Conservation (phyloP, 92 coral and sea anemone genomes). For the Pocillopora grandis region DNA sequence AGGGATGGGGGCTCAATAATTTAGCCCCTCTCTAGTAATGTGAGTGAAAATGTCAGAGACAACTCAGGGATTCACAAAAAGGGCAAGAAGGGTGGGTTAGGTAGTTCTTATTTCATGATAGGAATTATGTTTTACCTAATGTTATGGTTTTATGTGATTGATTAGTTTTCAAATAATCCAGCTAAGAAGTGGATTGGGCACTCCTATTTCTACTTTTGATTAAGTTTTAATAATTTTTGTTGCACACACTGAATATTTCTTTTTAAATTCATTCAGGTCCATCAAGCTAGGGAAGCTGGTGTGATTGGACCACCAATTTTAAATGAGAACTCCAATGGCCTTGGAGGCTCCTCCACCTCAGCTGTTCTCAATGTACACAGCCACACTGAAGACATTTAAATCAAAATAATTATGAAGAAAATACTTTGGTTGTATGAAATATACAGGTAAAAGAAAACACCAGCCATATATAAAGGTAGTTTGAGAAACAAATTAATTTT, state of each 20-base stretch:
- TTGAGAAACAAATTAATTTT: background rate
- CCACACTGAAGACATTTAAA: conserved; percentile 32
- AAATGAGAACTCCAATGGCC: conserved; percentile 23
- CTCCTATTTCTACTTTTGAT: too few relatives aligned
- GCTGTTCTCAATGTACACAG: conserved; percentile 34
- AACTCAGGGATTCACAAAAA: too few relatives aligned
- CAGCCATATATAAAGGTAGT: background rate
- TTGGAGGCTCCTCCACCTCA: conserved; percentile 9
- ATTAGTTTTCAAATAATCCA: too few relatives aligned
- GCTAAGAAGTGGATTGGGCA: too few relatives aligned
- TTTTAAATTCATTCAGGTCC: conserved; percentile 56
- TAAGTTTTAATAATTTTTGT: background rate
- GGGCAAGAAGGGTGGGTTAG: too few relatives aligned
- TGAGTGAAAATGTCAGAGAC: too few relatives aligned
- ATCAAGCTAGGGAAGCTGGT: conserved; percentile 81
- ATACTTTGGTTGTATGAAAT: background rate
- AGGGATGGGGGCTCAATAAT: too few relatives aligned
- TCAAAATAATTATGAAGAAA: conserved; percentile 1
- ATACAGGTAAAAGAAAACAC: background rate
- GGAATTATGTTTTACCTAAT: too few relatives aligned
- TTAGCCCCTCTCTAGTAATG: too few relatives aligned
- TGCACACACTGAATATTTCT: too few relatives aligned
- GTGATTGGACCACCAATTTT: conserved; percentile 64
- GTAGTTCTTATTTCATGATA: too few relatives aligned
- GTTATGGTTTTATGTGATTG: too few relatives aligned